A percentile compares a stretch with the other conserved stretches of the same genome.
Conservation (phyloP, 1,140 invertebrate genomes). For the Lepidurus packardi region DNA sequence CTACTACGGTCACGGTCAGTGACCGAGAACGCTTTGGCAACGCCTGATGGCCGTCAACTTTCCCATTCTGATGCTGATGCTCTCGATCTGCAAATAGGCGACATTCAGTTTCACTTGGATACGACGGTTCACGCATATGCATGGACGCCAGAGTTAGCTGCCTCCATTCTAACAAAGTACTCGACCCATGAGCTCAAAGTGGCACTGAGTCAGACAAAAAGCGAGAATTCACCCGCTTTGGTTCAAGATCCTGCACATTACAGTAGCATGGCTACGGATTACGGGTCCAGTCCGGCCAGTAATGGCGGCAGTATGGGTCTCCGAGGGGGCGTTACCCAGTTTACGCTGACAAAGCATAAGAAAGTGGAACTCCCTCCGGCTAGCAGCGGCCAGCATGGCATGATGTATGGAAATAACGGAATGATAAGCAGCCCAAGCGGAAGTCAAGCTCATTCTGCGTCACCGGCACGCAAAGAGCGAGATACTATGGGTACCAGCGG, state of each 20-base stretch:
- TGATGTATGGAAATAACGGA: neutral
- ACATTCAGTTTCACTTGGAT: neutral
- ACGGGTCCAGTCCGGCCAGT: neutral
- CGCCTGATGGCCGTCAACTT: neutral
- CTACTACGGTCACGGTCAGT: slow-evolving; percentile 1
- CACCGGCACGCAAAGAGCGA: neutral
- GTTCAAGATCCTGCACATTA: neutral
- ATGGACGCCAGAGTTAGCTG: neutral
- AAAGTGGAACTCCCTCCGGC: slow-evolving; percentile 47
- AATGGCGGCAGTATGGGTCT: neutral
- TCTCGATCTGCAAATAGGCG: neutral
- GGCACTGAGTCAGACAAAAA: no score
- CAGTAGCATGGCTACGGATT: neutral
- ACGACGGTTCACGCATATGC: neutral
- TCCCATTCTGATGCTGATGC: neutral
- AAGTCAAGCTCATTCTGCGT: neutral
- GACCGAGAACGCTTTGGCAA: neutral
- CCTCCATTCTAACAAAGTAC: neutral
- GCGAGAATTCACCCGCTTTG: no score
- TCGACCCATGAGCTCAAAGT: neutral
- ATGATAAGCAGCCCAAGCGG: neutral
- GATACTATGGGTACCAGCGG: neutral
- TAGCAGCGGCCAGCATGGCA: slow-evolving; percentile 35
- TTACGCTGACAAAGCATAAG: slow-evolving; percentile 46
- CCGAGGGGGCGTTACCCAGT: slow-evolving; percentile 33